Conservation (phyloP, 2,797 vertebrate genomes). For the Gadopsis bispinosus region DNA sequence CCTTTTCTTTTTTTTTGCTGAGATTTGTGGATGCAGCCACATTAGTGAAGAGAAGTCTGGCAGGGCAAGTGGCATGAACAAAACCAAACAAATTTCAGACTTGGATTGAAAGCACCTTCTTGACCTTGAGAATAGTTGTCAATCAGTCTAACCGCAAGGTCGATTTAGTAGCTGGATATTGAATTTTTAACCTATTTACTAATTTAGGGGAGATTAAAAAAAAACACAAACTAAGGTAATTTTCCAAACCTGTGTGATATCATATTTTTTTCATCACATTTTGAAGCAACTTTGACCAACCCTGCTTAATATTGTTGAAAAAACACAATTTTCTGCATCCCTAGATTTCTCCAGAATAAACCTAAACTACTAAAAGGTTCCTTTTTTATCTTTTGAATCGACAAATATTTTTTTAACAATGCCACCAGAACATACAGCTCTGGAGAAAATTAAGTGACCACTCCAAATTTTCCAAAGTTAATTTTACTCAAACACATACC, state of each 20-base stretch:
- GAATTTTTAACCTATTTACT: not conserved
- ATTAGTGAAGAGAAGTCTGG: not conserved
- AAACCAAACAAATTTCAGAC: slow-evolving; percentile 6
- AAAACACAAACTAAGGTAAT: not conserved
- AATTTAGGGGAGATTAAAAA: not conserved
- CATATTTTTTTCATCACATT: not conserved
- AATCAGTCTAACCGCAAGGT: not conserved
- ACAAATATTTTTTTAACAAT: not conserved
- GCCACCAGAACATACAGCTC: not conserved
- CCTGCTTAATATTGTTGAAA: not conserved
- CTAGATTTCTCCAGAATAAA: not conserved
- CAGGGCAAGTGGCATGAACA: too few species aligned
- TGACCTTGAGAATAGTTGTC: not conserved
- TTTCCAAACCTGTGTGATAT: not conserved
- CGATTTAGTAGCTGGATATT: not conserved
- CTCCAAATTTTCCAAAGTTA: too few species aligned
- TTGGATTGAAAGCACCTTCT: not conserved
- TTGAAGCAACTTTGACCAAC: not conserved
- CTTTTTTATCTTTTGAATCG: not conserved
- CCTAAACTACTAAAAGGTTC: not conserved
- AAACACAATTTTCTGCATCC: not conserved
- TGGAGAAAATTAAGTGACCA: too few species aligned
- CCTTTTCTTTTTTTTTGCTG: slow-evolving; percentile 10
- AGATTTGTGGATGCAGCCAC: slow-evolving; percentile 12
- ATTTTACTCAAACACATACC: too few species aligned